These are phyloP conservation scores for Exocentrus adspersus DNA, from an alignment of 2,888 invertebrate species.

Conservation along the genomic window DNA sequence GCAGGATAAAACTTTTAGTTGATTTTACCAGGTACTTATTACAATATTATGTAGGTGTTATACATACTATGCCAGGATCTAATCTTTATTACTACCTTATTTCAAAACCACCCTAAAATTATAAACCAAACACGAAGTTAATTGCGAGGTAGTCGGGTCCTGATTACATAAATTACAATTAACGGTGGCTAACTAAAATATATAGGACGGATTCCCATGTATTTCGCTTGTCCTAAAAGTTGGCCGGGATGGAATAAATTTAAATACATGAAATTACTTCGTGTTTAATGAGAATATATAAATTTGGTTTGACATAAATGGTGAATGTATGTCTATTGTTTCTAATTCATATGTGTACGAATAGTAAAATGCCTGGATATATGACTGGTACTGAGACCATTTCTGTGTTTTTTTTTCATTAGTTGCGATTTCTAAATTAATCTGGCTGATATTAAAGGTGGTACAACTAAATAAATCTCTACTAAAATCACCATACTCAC, in stretches of 20 bases:
- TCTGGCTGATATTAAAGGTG: too few species aligned
- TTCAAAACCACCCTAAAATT: constrained; percentile 49
- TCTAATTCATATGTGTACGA: neutral
- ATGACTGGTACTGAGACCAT: too few species aligned
- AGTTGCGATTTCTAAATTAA: too few species aligned
- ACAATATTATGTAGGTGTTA: constrained; percentile 56
- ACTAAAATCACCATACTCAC: too few species aligned
- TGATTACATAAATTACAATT: constrained; percentile 48
- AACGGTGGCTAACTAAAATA: constrained; percentile 34
- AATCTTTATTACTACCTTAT: constrained; percentile 55
- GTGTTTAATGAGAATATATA: constrained; percentile 17
- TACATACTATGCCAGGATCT: constrained; percentile 43
- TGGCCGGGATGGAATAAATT: constrained; percentile 26
- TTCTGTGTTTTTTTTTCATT: too few species aligned
- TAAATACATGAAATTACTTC: constrained; percentile 19
- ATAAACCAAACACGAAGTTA: constrained; percentile 34
- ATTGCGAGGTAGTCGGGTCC: constrained; percentile 38
- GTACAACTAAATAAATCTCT: too few species aligned
- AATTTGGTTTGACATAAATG: constrained; percentile 14
- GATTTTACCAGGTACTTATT: constrained; percentile 53
- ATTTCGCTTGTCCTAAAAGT: constrained; percentile 30
- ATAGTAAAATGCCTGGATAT: neutral
- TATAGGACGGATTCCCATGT: constrained; percentile 31
- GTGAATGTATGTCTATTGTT: neutral
- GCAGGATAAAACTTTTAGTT: too few species aligned